Conservation (phyloP, 2,797 vertebrate genomes). For the Spinibarbus caldwelli region DNA sequence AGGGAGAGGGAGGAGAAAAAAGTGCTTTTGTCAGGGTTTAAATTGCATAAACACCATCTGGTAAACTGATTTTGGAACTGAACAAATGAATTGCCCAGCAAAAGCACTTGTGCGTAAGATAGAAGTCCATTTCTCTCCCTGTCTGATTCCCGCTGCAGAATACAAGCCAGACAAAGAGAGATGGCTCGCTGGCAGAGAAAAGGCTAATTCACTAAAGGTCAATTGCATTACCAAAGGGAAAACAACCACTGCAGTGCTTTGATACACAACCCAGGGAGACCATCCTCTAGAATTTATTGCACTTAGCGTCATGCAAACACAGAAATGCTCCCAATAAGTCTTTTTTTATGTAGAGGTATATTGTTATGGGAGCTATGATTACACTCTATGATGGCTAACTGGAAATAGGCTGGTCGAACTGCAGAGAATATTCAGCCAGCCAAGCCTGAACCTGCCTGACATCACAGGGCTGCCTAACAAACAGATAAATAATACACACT, state of each 20-base stretch:
- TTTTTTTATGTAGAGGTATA: constrained; percentile 68
- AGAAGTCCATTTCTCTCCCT: constrained; percentile 67
- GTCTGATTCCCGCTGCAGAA: constrained; percentile 66
- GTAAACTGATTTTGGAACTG: constrained; percentile 68
- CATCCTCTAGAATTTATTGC: constrained; percentile 65
- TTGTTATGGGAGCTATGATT: constrained; percentile 64
- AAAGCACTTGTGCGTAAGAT: constrained; percentile 58
- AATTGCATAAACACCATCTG: constrained; percentile 77
- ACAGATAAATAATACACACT: constrained; percentile 27
- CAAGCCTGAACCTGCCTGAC: constrained; percentile 55
- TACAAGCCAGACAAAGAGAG: constrained; percentile 65
- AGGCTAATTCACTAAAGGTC: constrained; percentile 74
- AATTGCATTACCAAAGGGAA: constrained; percentile 67
- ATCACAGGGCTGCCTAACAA: constrained; percentile 32
- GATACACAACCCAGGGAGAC: constrained; percentile 63
- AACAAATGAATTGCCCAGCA: constrained; percentile 64
- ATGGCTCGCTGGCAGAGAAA: constrained; percentile 61
- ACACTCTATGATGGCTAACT: constrained; percentile 57
- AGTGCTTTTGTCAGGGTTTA: constrained; percentile 69
- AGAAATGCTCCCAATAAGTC: constrained; percentile 63
- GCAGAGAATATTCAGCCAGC: constrained; percentile 61
- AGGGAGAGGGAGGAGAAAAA: constrained; percentile 42
- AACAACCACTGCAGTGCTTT: constrained; percentile 64
- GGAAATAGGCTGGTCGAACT: constrained; percentile 66
- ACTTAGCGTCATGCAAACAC: constrained; percentile 66